Percentiles rank a stretch among this genome's conserved stretches.
phyloP scores from a whole-genome alignment of 2,113 vertebrate species.

The Taxidea taxus region DNA sequence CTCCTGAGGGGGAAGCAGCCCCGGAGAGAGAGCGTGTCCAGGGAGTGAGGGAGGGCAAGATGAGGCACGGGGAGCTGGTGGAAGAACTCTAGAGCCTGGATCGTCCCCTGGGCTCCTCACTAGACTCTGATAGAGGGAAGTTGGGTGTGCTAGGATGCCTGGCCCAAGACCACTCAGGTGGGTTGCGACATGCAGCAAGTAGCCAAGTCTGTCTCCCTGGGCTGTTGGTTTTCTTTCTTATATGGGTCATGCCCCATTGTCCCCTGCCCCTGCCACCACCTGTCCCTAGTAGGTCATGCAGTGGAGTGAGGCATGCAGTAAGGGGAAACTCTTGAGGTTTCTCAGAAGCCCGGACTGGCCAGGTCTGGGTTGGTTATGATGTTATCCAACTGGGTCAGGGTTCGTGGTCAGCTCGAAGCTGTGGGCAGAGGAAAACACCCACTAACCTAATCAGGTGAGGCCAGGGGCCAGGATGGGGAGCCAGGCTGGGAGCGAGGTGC shows the following conservation, averaged over 20 bases:
- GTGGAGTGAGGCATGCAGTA: not conserved
- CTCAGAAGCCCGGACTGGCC: conserved; percentile 57
- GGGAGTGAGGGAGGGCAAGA: not conserved
- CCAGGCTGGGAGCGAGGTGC: fast-evolving
- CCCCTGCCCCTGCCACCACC: not conserved
- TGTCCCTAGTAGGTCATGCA: conserved; percentile 59
- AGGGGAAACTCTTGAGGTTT: conserved; percentile 71
- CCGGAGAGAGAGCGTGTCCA: fast-evolving
- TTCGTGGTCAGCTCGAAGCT: conserved; percentile 49
- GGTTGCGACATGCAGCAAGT: not conserved
- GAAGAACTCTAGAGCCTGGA: not conserved
- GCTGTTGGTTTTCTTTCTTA: not conserved
- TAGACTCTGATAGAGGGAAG: not conserved
- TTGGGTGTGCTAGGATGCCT: not conserved
- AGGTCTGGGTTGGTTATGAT: conserved; percentile 41
- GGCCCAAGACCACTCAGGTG: not conserved
- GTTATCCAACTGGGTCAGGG: conserved; percentile 71
- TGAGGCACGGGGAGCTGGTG: not conserved
- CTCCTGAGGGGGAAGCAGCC: not conserved
- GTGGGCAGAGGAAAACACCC: not conserved
- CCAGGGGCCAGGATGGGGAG: not conserved
- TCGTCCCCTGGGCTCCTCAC: not conserved
- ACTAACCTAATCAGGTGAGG: not conserved
- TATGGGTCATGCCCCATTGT: not conserved
- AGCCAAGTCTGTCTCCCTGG: not conserved